Base-by-base conservation (phyloP, 2,113 vertebrate species). In the Halcyon malimbica region DNA sequence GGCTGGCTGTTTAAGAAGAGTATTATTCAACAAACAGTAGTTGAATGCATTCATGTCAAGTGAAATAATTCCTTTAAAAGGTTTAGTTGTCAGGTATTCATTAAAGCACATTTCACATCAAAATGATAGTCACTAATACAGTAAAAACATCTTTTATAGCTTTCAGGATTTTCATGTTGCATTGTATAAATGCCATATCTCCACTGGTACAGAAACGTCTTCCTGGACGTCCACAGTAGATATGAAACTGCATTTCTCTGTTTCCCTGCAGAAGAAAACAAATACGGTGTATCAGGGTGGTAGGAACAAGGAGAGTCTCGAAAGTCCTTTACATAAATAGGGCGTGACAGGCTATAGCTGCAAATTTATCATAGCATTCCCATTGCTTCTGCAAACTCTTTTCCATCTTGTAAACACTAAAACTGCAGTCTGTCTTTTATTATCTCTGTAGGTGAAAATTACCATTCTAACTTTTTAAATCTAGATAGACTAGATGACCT, bases 21-120 rank as follows among this genome's bases (percentile, higher is more conserved):
- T 87, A 92, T 96, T 48, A 17, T 74, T 95, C 94, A 96, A 97
- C 96, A 98, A 98, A 98, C 95, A 98, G 95, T 53, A 90, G 76
- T 14, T 96, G 97, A 97, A 95, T 95, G 95, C 95, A 80, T 95
- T 97, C 91, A 83, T 74, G 97, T 98, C 98, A 98, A 97, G 94
- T 33, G 63, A 97, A 97, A 98, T 98, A 83, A 95, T 95, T 97
- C 96, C 87, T 98, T 96, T 92, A 83, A 95, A 88, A 97, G 92
- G 44, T 95, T 98, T 97, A 80, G 92, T 98, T 98, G 98, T 97
- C 98, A 98, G 98, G 97, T 97, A 97, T 89, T 98, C 98, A 98
- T 98, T 98, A 98, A 97, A 97, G 94, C 28, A 24, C 65, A 62
- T 96, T 98, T 97, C 91, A 96, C 95, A 96, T 98, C 97, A 98